These are phyloP conservation scores for Platygyra sinensis DNA, from an alignment of 64 coral and sea anemone genomes.

Conservation along the genomic window DNA sequence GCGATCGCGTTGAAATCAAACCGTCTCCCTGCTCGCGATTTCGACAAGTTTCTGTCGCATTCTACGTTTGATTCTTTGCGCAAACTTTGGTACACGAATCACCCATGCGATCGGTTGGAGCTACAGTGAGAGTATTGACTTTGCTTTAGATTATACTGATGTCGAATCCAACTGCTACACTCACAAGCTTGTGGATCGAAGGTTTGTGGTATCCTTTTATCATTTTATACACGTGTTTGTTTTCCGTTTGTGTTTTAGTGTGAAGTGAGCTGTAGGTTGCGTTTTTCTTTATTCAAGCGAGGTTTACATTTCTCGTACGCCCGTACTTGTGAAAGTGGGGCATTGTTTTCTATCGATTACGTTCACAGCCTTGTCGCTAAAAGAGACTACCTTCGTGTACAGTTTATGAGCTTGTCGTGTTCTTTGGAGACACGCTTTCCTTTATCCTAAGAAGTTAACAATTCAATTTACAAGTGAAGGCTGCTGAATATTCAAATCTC, in stretches of 20 bases:
- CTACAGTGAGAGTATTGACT: slow-evolving; percentile 57
- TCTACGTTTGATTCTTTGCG: background rate
- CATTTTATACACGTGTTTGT: slow-evolving; percentile 64
- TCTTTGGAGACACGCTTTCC: background rate
- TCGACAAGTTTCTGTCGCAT: slow-evolving; percentile 25
- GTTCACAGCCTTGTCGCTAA: background rate
- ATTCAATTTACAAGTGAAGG: slow-evolving; percentile 60
- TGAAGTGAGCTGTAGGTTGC: background rate
- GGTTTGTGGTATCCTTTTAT: slow-evolving; percentile 61
- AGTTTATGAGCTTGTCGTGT: background rate
- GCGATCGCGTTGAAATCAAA: slow-evolving; percentile 60
- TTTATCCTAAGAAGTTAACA: background rate
- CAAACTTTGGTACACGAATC: slow-evolving; percentile 39
- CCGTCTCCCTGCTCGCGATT: background rate
- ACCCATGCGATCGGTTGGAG: slow-evolving; percentile 77
- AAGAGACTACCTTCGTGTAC: background rate
- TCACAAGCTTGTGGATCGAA: slow-evolving; percentile 96
- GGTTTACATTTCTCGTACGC: background rate
- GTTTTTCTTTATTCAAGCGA: background rate
- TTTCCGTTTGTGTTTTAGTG: background rate
- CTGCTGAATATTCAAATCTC: slow-evolving; percentile 88
- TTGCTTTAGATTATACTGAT: slow-evolving; percentile 59
- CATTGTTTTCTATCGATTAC: background rate
- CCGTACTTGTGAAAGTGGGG: background rate
- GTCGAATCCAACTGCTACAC: slow-evolving; percentile 92